Evolutionary conservation across 2,888 invertebrate species (phyloP), one percentile per base, ranked within the genome.

Genomic region (Euzophera pinguis): DNA sequence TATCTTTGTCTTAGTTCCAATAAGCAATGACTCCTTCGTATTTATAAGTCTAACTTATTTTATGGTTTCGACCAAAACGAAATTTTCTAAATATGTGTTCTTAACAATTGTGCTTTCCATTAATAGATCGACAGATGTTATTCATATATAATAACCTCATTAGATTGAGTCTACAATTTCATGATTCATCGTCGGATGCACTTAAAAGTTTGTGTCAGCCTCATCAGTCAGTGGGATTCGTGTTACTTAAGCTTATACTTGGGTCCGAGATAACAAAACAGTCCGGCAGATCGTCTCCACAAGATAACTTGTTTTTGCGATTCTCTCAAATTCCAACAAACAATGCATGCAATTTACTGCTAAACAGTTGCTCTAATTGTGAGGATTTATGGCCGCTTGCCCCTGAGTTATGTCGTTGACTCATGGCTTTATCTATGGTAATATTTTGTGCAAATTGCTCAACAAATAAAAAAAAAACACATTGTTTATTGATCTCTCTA

Each of bases 221-320:
- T 2, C 22, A 22, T 22, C 22, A 2, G 22, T 22, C 22, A 22
- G 22, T 22, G 22, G 22, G 22, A 22, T 22, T 7, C 3, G 10
- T 32, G 32, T 32, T 32, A 32, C 10, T 32, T 32, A 32, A 32
- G 43, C 27, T 7, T 22, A 45, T 14, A 32, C 14, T 45, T 10
- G 45, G 32, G 3, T 32, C 8, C n/a, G n/a, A 45, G 45, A 45
- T 45, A 45, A 45, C 45, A 45, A 32, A 43, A 29, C 14, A 9
- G 45, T 71, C 73, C 62, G 56, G 64, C 60, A 59, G 64, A 65
- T 71, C 64, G 58, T 64, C 65, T 64, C 50, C 50, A 37, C 63
- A 63, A 63, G 63, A 59, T 60, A 75, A 60, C 54, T 58, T 59
- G 65, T 64, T 73, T 71, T 70, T 65, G 64, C 67, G 64, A 69